phyloP scores from a whole-genome alignment of 30 jellyfish, hydroid and myxozoan species.

The Aurelia aurita complex sp. Pacific region DNA sequence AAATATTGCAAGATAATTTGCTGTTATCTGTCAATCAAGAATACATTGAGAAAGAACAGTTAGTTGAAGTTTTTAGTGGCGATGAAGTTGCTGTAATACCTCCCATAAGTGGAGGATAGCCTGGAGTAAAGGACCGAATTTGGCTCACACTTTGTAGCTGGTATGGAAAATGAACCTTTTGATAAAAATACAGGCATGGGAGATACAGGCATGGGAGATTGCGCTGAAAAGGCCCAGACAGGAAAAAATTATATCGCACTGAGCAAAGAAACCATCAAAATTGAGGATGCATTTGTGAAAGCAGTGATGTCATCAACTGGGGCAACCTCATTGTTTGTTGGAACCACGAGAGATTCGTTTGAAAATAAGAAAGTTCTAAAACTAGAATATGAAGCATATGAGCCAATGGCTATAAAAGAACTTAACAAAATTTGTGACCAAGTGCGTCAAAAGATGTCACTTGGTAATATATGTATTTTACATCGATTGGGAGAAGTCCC shows the following conservation, averaged over 20 bases:
- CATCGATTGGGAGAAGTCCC: constrained; percentile 97
- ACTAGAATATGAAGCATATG: constrained; percentile 90
- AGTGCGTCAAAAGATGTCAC: constrained; percentile 26
- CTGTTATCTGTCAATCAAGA: constrained; percentile 74
- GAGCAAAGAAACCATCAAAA: constrained; percentile 37
- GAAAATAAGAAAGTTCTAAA: constrained; percentile 65
- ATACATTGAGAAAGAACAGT: constrained; percentile 35
- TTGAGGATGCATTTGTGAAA: constrained; percentile 49
- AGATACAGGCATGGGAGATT: neutral
- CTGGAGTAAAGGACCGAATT: neutral
- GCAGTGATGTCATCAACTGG: constrained; percentile 79
- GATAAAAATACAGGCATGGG: neutral
- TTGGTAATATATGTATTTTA: constrained; percentile 63
- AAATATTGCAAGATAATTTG: constrained; percentile 30
- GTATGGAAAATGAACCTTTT: too few relatives aligned
- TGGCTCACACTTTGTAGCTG: neutral
- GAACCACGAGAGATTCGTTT: constrained; percentile 90
- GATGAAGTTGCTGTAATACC: constrained; percentile 96
- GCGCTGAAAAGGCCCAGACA: too few relatives aligned
- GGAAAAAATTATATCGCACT: constrained; percentile 14
- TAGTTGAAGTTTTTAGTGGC: constrained; percentile 33
- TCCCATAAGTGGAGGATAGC: constrained; percentile 94
- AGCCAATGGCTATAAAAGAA: constrained; percentile 94
- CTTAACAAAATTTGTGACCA: constrained; percentile 56
- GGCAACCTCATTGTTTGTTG: constrained; percentile 82